phyloP scores from a whole-genome alignment of 2,888 invertebrate genomes.

The Cremastinae sp. region DNA sequence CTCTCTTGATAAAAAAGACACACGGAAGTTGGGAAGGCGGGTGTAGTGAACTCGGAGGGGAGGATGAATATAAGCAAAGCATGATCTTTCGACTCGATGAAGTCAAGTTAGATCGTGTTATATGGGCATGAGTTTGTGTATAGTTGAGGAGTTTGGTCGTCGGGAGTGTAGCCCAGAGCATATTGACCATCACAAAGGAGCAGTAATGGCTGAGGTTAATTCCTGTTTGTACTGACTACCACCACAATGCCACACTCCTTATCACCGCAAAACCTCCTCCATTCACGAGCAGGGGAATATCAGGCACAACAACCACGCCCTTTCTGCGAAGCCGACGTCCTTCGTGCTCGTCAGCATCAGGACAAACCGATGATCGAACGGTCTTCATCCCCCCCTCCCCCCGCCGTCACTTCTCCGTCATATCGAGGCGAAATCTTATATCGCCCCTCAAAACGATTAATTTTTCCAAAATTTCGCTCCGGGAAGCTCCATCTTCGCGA shows the following conservation, averaged over 20 bases:
- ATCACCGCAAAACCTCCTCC: slow-evolving; percentile 56
- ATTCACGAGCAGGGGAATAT: slow-evolving; percentile 39
- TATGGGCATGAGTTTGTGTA: slow-evolving; percentile 1
- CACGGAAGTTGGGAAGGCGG: too few relatives aligned
- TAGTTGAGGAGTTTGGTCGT: slow-evolving; percentile 41
- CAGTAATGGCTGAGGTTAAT: slow-evolving; percentile 72
- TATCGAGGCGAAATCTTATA: too few relatives aligned
- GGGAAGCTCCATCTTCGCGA: background rate
- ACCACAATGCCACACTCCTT: slow-evolving; percentile 64
- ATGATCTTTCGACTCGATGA: background rate
- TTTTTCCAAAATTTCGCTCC: too few relatives aligned
- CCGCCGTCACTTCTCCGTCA: too few relatives aligned
- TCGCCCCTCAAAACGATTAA: too few relatives aligned
- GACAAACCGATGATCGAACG: too few relatives aligned
- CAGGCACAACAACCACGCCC: background rate
- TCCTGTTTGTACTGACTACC: slow-evolving; percentile 67
- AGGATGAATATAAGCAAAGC: too few relatives aligned
- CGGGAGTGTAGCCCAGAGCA: slow-evolving; percentile 60
- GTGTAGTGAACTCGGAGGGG: too few relatives aligned
- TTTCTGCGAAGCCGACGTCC: slow-evolving; percentile 33
- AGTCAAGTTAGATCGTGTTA: background rate
- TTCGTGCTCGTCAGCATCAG: slow-evolving; percentile 32
- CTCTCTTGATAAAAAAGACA: too few relatives aligned
- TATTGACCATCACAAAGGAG: slow-evolving; percentile 71
- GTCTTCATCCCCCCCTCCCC: too few relatives aligned